Conservation (phyloP, 2,888 invertebrate species). For the Arenicola marina region DNA sequence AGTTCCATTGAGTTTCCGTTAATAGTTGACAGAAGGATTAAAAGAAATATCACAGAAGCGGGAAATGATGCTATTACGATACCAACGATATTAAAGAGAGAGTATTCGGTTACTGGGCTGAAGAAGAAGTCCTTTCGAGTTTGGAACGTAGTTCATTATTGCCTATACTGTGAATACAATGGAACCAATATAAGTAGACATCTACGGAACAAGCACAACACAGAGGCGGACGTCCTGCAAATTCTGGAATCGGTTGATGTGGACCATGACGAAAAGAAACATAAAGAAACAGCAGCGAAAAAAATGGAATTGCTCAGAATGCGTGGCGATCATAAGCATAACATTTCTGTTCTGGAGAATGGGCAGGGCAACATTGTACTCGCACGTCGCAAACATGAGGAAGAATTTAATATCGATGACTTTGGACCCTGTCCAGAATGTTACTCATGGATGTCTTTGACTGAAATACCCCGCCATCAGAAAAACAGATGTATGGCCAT, state of each 20-base stretch:
- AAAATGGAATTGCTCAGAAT: conserved; percentile 3
- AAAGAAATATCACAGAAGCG: no score
- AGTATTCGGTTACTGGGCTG: no score
- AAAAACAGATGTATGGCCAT: no score
- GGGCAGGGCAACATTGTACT: neutral
- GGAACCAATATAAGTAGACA: no score
- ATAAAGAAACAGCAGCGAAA: neutral
- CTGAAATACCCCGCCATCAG: no score
- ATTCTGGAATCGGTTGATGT: neutral
- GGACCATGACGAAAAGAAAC: neutral
- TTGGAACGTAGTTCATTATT: no score
- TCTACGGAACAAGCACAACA: neutral
- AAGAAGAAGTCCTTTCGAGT: no score
- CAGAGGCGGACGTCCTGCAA: neutral
- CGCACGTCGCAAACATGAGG: conserved; percentile 1
- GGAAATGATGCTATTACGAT: no score
- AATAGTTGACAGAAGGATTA: no score
- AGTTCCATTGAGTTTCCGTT: no score
- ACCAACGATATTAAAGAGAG: no score
- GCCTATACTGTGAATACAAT: no score
- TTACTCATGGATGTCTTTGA: conserved; percentile 5
- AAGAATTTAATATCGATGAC: conserved; percentile 1
- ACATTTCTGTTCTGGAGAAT: neutral
- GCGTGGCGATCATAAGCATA: conserved; percentile 5
- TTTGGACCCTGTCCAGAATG: conserved; percentile 6